Percentiles rank a stretch among this genome's conserved stretches.
These are phyloP conservation scores for Dendroctonus valens DNA, from an alignment of 1,140 invertebrate genomes.

Conservation along the genomic window DNA sequence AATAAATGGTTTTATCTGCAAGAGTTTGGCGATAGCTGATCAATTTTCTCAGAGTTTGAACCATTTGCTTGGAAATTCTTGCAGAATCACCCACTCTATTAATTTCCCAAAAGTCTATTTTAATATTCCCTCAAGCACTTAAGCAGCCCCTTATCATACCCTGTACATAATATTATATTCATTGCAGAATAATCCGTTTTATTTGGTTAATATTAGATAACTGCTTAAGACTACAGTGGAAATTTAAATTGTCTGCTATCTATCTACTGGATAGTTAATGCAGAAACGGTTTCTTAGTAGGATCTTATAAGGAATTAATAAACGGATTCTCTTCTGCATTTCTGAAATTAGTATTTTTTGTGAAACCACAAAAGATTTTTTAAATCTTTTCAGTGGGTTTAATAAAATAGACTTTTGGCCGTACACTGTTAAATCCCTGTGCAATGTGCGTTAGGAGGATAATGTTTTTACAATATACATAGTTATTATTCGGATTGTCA, in stretches of 20 bases:
- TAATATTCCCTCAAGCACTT: slow-evolving; percentile 31
- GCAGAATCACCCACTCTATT: slow-evolving; percentile 22
- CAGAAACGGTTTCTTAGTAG: too few relatives aligned
- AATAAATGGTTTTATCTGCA: slow-evolving; percentile 1
- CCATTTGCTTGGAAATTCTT: neutral
- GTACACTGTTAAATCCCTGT: neutral
- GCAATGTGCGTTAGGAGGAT: slow-evolving; percentile 2
- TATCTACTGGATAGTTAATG: neutral
- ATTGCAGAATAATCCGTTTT: slow-evolving; percentile 22
- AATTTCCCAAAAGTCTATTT: slow-evolving; percentile 34
- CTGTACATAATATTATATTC: slow-evolving; percentile 25
- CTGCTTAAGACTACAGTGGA: neutral
- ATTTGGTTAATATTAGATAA: slow-evolving; percentile 17
- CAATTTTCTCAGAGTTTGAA: too few relatives aligned
- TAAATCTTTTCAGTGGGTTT: neutral
- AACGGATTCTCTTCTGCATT: too few relatives aligned
- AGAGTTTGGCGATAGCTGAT: neutral
- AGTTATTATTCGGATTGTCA: neutral
- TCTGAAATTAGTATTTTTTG: too few relatives aligned
- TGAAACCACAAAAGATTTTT: neutral
- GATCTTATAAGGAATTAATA: too few relatives aligned
- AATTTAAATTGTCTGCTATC: slow-evolving; percentile 1
- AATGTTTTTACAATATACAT: neutral
- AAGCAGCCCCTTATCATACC: slow-evolving; percentile 18
- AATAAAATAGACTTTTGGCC: neutral